Evolutionary conservation across 1,140 invertebrate genomes (phyloP).

Genomic region (Galleria mellonella): DNA sequence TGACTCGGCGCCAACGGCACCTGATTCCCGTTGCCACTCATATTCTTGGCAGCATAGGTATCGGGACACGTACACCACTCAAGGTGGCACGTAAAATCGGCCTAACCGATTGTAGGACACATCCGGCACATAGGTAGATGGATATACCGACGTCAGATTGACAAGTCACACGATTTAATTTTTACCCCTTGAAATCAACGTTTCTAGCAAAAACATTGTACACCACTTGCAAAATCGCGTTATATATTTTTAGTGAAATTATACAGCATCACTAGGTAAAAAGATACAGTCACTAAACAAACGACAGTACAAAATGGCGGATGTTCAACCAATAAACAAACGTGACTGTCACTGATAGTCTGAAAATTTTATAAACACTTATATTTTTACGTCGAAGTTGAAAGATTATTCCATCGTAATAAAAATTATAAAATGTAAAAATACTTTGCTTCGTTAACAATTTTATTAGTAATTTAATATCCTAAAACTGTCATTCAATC

Average conservation of each 20-base stretch:
- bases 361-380: constrained; percentile 34
- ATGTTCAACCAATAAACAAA: constrained; percentile 74
- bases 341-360: constrained; percentile 57
- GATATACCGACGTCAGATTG: constrained; percentile 61
- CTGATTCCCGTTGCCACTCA: constrained; percentile 71
- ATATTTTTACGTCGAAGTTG: constrained; percentile 34
- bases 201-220: constrained; percentile 69
- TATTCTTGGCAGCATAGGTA: constrained; percentile 70
- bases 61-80: constrained; percentile 70
- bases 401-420: constrained; percentile 36
- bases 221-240: constrained; percentile 54
- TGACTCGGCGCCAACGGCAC: constrained; percentile 66
- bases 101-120: constrained; percentile 72
- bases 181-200: constrained; percentile 49
- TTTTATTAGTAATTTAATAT: constrained; percentile 40
- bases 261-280: constrained; percentile 61
- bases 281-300: constrained; percentile 70
- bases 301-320: constrained; percentile 73
- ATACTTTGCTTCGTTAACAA: constrained; percentile 48
- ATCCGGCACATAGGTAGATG: constrained; percentile 67
- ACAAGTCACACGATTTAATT: constrained; percentile 65
- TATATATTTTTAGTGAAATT: constrained; percentile 49
- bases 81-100: constrained; percentile 69
- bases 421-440: constrained; percentile 61
- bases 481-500: constrained; percentile 61